Percentiles rank a stretch among this genome's conserved stretches.
These are phyloP conservation scores for Stramonita haemastoma DNA, from an alignment of 2,888 invertebrate genomes.

Conservation along the genomic window DNA sequence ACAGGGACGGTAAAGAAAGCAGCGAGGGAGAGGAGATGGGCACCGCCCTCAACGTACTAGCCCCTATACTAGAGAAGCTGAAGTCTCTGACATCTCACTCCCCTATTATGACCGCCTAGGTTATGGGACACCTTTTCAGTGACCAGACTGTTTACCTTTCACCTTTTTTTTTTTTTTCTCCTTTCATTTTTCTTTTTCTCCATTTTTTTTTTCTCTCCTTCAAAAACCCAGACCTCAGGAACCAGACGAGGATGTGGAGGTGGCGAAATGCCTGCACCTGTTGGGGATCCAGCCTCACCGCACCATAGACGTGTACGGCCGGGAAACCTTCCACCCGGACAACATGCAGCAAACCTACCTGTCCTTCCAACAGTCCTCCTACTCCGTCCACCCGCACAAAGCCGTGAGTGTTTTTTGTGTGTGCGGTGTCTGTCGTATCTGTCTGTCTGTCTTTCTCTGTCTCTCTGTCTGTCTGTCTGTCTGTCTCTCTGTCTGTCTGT, in stretches of 20 bases:
- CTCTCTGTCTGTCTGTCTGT: neutral
- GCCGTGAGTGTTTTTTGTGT: neutral
- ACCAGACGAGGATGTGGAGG: conserved; percentile 46
- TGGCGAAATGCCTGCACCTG: conserved; percentile 73
- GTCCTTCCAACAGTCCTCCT: conserved; percentile 29
- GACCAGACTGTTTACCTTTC: too few relatives aligned
- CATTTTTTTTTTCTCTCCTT: neutral
- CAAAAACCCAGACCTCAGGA: neutral
- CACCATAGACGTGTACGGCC: conserved; percentile 87
- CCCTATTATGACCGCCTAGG: too few relatives aligned
- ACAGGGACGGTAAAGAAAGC: too few relatives aligned
- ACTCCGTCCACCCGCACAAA: conserved; percentile 14
- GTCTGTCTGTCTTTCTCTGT: neutral
- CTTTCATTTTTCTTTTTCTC: neutral
- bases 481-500: too few relatives aligned
- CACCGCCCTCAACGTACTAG: too few relatives aligned
- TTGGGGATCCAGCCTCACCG: conserved; percentile 92
- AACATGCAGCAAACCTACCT: conserved; percentile 79
- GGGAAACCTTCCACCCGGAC: conserved; percentile 96
- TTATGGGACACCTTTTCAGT: too few relatives aligned
- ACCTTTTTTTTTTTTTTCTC: neutral
- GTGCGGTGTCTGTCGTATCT: too few relatives aligned
- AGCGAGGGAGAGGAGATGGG: too few relatives aligned
- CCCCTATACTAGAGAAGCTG: too few relatives aligned
- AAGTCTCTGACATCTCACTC: too few relatives aligned